Percentiles rank a stretch among this genome's conserved stretches.
Conservation (phyloP, 2,888 invertebrate species). For the Clostera curtula region DNA sequence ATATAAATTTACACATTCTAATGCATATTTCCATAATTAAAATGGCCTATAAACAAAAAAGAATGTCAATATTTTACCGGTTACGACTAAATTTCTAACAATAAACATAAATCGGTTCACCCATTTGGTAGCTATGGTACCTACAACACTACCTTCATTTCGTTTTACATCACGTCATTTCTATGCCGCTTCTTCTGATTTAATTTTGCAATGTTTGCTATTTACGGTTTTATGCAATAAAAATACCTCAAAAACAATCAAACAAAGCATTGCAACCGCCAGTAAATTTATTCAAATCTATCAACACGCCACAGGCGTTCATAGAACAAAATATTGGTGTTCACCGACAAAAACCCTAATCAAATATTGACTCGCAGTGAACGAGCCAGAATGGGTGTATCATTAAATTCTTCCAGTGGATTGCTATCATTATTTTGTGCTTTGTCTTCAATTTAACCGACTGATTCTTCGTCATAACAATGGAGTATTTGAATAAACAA, state of each 20-base stretch:
- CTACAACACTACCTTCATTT: too few relatives aligned
- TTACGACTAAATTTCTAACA: too few relatives aligned
- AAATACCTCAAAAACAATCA: conserved; percentile 12
- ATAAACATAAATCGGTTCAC: too few relatives aligned
- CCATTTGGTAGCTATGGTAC: too few relatives aligned
- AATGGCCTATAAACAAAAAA: too few relatives aligned
- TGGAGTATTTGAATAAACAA: conserved; percentile 17
- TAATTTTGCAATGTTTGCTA: too few relatives aligned
- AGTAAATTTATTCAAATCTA: conserved; percentile 18
- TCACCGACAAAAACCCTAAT: conserved; percentile 15
- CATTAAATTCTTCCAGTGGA: conserved; percentile 22
- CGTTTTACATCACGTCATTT: too few relatives aligned
- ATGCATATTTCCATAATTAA: too few relatives aligned
- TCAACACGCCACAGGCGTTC: conserved; percentile 21
- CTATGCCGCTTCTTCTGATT: too few relatives aligned
- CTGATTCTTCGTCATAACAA: conserved; percentile 19
- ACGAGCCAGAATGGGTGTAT: conserved; percentile 11
- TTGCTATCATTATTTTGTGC: conserved; percentile 5
- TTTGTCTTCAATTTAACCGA: conserved; percentile 4
- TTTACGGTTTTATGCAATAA: too few relatives aligned
- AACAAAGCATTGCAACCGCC: conserved; percentile 18
- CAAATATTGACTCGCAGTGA: conserved; percentile 14
- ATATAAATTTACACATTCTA: too few relatives aligned
- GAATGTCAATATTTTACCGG: too few relatives aligned
- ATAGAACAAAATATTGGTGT: conserved; percentile 16